These are phyloP conservation scores for Cephus pulcher DNA, from an alignment of 2,888 invertebrate genomes.

Conservation along the genomic window DNA sequence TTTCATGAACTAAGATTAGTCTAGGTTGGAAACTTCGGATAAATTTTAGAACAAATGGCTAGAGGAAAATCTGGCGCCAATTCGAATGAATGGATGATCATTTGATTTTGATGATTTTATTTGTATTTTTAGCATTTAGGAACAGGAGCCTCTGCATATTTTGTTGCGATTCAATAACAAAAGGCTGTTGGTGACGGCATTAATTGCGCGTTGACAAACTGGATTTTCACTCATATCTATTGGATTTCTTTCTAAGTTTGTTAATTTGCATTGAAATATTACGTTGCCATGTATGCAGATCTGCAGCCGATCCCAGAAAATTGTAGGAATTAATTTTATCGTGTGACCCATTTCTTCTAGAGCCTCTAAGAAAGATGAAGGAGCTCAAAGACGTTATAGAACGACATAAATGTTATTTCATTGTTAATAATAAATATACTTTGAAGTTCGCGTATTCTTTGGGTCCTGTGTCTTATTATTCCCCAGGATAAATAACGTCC, in stretches of 20 bases:
- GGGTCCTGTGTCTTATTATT: constrained; percentile 10
- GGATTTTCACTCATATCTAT: not conserved
- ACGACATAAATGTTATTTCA: not conserved
- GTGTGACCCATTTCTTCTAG: constrained; percentile 13
- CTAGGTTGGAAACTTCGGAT: not conserved
- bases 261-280: constrained; percentile 11
- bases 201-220: constrained; percentile 7
- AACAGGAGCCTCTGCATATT: not conserved
- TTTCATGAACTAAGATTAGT: not conserved
- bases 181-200: not conserved
- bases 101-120: not conserved
- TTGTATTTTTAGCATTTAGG: not conserved
- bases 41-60: not conserved
- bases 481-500: constrained; percentile 13
- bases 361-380: not conserved
- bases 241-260: constrained; percentile 9
- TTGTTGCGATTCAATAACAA: not conserved
- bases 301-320: constrained; percentile 6
- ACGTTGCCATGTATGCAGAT: constrained; percentile 7
- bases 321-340: constrained; percentile 12
- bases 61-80: not conserved
- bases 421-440: constrained; percentile 6
- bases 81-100: not conserved
- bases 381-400: not conserved
- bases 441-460: constrained; percentile 3